A percentile compares a stretch with the other conserved stretches of the same genome.
phyloP scores from a whole-genome alignment of 2,888 invertebrate species.

The Caenorhabditis panamensis region DNA sequence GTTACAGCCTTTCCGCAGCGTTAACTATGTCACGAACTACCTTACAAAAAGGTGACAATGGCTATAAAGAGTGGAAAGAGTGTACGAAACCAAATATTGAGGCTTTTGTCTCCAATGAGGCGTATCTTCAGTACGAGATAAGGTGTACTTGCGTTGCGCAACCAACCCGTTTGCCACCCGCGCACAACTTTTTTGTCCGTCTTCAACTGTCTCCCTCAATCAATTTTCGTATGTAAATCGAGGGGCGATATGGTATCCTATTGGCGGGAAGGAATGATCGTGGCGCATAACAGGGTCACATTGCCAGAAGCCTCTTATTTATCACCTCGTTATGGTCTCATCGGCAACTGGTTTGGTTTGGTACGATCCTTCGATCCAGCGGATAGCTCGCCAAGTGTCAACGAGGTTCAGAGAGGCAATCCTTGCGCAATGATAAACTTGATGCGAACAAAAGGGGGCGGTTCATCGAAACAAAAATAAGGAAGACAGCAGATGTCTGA shows the following conservation, averaged over 20 bases:
- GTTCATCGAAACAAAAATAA: conserved; percentile 34
- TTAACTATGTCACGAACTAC: conserved; percentile 41
- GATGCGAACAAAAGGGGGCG: conserved; percentile 16
- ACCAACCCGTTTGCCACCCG: conserved; percentile 45
- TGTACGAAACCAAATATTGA: conserved; percentile 36
- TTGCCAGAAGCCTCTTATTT: conserved; percentile 27
- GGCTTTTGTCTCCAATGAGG: conserved; percentile 54
- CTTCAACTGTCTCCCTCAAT: conserved; percentile 7
- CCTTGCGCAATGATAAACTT: conserved; percentile 8
- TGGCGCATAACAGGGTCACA: conserved; percentile 43
- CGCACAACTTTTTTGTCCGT: conserved; percentile 16
- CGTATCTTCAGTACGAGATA: conserved; percentile 43
- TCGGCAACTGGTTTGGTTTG: conserved; percentile 25
- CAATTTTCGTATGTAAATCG: conserved; percentile 33
- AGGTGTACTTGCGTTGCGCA: conserved; percentile 43
- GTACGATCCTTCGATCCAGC: too few relatives aligned
- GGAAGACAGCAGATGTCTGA: conserved; percentile 4
- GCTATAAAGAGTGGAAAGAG: conserved; percentile 28
- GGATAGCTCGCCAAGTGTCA: background rate
- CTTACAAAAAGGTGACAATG: conserved; percentile 50
- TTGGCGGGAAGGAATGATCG: conserved; percentile 6
- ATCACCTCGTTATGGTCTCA: background rate
- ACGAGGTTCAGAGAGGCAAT: background rate
- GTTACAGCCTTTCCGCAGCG: conserved; percentile 39
- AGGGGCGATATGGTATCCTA: background rate